These are phyloP conservation scores for Melanotaenia nigrans DNA, from an alignment of 2,797 vertebrate genomes.

Conservation along the genomic window DNA sequence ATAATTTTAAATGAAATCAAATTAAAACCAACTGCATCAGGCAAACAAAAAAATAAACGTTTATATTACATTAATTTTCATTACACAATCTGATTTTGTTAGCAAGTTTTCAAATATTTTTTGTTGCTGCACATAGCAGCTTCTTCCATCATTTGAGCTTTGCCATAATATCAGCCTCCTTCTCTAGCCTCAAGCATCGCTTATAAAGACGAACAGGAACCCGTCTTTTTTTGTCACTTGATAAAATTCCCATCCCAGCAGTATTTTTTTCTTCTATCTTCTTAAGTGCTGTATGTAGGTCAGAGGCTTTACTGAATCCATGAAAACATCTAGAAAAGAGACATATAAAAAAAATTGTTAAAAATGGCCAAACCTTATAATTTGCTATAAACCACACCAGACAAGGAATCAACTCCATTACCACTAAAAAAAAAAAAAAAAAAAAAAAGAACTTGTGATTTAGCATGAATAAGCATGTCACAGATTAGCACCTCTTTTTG, in stretches of 20 bases:
- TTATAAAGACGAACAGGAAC: slow-evolving; percentile 73
- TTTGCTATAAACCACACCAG: slow-evolving; percentile 25
- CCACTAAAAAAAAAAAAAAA: slow-evolving; percentile 11
- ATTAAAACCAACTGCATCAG: not conserved
- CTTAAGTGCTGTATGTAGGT: slow-evolving; percentile 73
- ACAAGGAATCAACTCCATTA: slow-evolving; percentile 1
- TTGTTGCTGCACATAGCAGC: slow-evolving; percentile 38
- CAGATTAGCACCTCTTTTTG: slow-evolving; percentile 63
- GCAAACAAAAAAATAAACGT: not conserved
- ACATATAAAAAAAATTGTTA: slow-evolving; percentile 36
- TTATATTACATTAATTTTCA: not conserved
- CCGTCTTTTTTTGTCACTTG: slow-evolving; percentile 62
- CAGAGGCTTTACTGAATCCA: slow-evolving; percentile 70
- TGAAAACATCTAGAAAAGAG: slow-evolving; percentile 67
- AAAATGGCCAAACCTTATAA: slow-evolving; percentile 35
- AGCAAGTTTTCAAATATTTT: slow-evolving; percentile 18
- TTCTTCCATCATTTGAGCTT: slow-evolving; percentile 47
- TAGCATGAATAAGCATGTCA: slow-evolving; percentile 27
- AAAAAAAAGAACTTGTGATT: slow-evolving; percentile 27
- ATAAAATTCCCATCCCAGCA: slow-evolving; percentile 49
- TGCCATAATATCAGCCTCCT: slow-evolving; percentile 42
- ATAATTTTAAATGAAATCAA: not conserved
- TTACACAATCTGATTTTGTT: not conserved
- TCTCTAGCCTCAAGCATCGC: slow-evolving; percentile 71
- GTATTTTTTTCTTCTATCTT: slow-evolving; percentile 62